Percentiles rank a stretch among this genome's conserved stretches.
These are phyloP conservation scores for Plotosus lineatus DNA, from an alignment of 2,113 vertebrate genomes.

Conservation along the genomic window DNA sequence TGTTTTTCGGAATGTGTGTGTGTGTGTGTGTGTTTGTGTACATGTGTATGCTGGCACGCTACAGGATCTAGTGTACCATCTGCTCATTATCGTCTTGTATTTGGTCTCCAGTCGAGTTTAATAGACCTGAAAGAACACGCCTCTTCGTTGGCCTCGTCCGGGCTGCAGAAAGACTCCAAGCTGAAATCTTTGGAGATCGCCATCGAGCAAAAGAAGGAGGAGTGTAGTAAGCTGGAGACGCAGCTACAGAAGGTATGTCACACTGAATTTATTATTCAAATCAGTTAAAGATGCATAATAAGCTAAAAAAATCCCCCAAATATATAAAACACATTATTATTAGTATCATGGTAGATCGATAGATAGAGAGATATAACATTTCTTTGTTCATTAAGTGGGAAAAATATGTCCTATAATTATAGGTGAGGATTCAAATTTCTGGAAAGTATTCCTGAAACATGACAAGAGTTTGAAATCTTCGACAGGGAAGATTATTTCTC, in stretches of 20 bases:
- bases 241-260: slow-evolving; percentile 82
- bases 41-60: too few species aligned
- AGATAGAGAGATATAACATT: too few species aligned
- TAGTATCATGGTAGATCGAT: too few species aligned
- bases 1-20: neutral
- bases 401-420: neutral
- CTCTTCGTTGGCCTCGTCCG: slow-evolving; percentile 91
- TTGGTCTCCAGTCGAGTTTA: slow-evolving; percentile 85
- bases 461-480: neutral
- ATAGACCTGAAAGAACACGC: slow-evolving; percentile 98
- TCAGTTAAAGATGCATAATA: too few species aligned
- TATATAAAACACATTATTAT: too few species aligned
- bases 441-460: neutral
- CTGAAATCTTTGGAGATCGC: slow-evolving; percentile 98
- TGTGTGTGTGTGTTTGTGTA: neutral
- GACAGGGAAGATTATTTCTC: neutral
- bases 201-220: slow-evolving; percentile 99
- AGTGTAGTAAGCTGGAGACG: slow-evolving; percentile 98
- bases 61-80: slow-evolving; percentile 5
- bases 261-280: neutral
- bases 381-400: neutral
- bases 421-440: neutral
- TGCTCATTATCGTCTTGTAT: slow-evolving; percentile 14
- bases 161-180: slow-evolving; percentile 97
- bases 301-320: too few species aligned